Percentiles rank a stretch among this genome's conserved stretches.
These are phyloP conservation scores for Emydoidea blandingii DNA, from an alignment of 2,797 vertebrate genomes.

Conservation along the genomic window DNA sequence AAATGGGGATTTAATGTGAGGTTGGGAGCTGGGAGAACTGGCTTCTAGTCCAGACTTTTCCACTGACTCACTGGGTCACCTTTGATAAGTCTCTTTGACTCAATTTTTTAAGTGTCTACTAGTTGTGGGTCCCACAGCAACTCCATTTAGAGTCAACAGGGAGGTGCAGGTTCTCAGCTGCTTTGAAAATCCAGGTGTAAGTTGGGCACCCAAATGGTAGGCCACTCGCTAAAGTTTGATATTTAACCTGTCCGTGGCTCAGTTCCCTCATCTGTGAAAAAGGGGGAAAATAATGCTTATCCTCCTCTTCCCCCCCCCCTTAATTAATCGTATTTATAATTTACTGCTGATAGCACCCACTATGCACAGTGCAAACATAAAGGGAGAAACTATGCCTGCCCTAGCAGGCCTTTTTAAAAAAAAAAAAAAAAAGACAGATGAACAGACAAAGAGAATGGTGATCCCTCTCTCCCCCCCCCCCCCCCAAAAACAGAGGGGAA, in stretches of 20 bases:
- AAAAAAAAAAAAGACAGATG: not conserved
- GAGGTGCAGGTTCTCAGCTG: not conserved
- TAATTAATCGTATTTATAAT: not conserved
- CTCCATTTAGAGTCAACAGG: not conserved
- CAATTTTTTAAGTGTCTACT: not conserved
- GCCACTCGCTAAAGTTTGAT: not conserved
- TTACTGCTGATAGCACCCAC: not conserved
- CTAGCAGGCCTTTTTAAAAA: not conserved
- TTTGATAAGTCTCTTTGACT: not conserved
- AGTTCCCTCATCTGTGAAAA: not conserved
- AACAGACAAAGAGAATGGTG: not conserved
- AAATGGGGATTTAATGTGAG: not conserved
- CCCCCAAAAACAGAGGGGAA: not conserved
- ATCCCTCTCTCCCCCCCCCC: rapidly evolving
- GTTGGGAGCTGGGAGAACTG: not conserved
- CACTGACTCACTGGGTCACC: rapidly evolving
- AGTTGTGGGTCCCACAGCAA: not conserved
- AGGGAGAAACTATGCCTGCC: not conserved
- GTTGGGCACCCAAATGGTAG: not conserved
- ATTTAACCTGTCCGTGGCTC: not conserved
- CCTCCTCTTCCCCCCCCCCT: not conserved
- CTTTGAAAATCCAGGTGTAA: not conserved
- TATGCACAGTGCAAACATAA: not conserved
- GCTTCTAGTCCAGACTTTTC: not conserved
- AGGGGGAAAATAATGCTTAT: not conserved